Evolutionary conservation across 2,888 invertebrate species (phyloP).

Genomic region (Ernsta delagoae): DNA sequence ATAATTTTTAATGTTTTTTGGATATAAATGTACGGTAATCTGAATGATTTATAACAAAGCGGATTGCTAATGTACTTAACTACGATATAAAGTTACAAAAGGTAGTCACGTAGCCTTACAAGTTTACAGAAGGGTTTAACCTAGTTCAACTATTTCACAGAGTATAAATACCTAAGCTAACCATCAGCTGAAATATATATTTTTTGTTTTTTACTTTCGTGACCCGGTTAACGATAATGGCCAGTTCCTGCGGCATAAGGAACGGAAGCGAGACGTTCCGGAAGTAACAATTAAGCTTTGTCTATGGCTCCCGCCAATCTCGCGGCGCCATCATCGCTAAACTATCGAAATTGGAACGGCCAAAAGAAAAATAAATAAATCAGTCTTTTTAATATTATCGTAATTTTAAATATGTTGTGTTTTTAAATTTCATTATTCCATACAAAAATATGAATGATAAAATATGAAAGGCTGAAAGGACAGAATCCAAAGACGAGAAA

Average conservation of each 20-base stretch:
- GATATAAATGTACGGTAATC: slow-evolving; percentile 8
- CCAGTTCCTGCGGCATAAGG: slow-evolving; percentile 42
- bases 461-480: too few species aligned
- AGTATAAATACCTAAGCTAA: slow-evolving; percentile 4
- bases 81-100: slow-evolving; percentile 10
- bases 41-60: slow-evolving; percentile 7
- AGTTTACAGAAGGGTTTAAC: slow-evolving; percentile 23
- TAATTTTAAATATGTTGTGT: neutral
- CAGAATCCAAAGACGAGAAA: too few species aligned
- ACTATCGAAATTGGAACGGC: slow-evolving; percentile 17
- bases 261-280: slow-evolving; percentile 47
- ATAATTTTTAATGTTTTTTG: neutral
- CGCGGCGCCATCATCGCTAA: slow-evolving; percentile 32
- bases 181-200: slow-evolving; percentile 8
- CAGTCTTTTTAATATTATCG: neutral
- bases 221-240: slow-evolving; percentile 40
- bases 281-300: slow-evolving; percentile 52
- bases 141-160: slow-evolving; percentile 14
- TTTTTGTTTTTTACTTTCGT: slow-evolving; percentile 11
- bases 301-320: slow-evolving; percentile 40
- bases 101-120: slow-evolving; percentile 20
- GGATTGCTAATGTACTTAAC: slow-evolving; percentile 14
- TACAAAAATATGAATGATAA: too few species aligned
- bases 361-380: neutral
- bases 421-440: too few species aligned